phyloP scores from a whole-genome alignment of 1,140 invertebrate genomes.

The Aphaenogaster ashmeadi region DNA sequence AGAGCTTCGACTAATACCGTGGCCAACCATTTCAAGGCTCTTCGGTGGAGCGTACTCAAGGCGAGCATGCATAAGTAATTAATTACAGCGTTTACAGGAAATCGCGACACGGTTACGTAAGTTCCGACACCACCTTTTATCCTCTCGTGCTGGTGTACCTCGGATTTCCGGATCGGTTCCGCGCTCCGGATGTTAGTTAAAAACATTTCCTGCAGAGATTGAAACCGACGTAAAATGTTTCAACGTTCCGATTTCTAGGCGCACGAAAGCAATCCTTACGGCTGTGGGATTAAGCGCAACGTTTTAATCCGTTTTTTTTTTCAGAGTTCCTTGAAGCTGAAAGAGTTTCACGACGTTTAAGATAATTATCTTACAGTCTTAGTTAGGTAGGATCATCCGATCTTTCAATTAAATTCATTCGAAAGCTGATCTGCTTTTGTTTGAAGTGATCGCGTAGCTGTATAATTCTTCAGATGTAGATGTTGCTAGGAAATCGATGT shows the following conservation, averaged over 20 bases:
- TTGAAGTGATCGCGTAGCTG: not conserved
- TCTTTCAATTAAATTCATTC: slow-evolving; percentile 1
- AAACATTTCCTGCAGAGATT: slow-evolving; percentile 11
- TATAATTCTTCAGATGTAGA: not conserved
- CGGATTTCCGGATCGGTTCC: slow-evolving; percentile 35
- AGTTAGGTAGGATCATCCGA: not conserved
- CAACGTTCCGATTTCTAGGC: not conserved
- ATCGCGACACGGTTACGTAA: slow-evolving; percentile 36
- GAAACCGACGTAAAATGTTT: not conserved
- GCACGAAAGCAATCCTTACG: not conserved
- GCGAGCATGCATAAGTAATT: slow-evolving; percentile 28
- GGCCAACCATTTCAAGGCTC: slow-evolving; percentile 9
- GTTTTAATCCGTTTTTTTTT: not conserved
- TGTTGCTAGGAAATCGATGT: not conserved
- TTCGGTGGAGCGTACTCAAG: not conserved
- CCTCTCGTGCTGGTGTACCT: not conserved
- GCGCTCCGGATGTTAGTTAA: not conserved
- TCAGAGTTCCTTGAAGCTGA: not conserved
- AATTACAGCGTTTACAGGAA: slow-evolving; percentile 43
- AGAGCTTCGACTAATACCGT: not conserved
- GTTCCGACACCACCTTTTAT: not conserved
- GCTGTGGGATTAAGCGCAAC: not conserved
- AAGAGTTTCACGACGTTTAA: not conserved
- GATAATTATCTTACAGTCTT: not conserved
- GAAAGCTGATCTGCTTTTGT: not conserved